Conservation (phyloP, 2,113 vertebrate genomes). For the Aphyosemion australe region DNA sequence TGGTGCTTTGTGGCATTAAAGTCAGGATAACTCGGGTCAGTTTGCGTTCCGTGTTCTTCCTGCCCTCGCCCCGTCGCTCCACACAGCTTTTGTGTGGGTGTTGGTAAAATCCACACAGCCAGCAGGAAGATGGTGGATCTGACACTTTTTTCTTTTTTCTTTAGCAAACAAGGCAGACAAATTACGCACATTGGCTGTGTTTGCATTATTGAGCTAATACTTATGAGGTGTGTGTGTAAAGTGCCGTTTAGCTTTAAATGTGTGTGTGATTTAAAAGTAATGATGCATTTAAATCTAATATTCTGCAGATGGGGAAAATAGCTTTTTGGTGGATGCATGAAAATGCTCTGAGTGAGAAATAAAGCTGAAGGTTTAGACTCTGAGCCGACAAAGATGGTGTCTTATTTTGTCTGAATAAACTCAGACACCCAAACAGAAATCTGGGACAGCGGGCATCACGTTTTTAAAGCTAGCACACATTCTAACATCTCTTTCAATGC, state of each 20-base stretch:
- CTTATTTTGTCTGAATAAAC: slow-evolving; percentile 8
- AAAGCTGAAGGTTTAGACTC: slow-evolving; percentile 9
- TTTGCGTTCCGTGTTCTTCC: slow-evolving; percentile 28
- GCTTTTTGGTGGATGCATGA: neutral
- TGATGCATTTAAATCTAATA: neutral
- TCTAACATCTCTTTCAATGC: slow-evolving; percentile 3
- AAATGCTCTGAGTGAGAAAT: slow-evolving; percentile 8
- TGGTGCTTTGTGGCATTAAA: neutral
- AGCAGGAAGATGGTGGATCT: slow-evolving; percentile 38
- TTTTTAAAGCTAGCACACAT: slow-evolving; percentile 3
- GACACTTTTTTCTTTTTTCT: slow-evolving; percentile 29
- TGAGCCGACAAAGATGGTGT: slow-evolving; percentile 5
- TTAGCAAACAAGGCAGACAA: slow-evolving; percentile 25
- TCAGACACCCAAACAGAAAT: slow-evolving; percentile 14
- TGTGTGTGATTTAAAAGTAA: neutral
- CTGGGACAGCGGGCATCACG: slow-evolving; percentile 1
- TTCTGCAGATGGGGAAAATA: neutral
- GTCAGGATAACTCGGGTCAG: slow-evolving; percentile 18
- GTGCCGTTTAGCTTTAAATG: neutral
- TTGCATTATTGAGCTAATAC: neutral
- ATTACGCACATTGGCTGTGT: slow-evolving; percentile 8
- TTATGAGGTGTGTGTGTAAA: neutral
- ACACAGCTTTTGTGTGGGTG: slow-evolving; percentile 29
- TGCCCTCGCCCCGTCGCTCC: slow-evolving; percentile 37
- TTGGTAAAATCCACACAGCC: slow-evolving; percentile 35